Evolutionary conservation across 64 coral and sea anemone genomes (phyloP), one percentile per base, ranked within the genome.

Genomic region (Stichodactyla helianthus): DNA sequence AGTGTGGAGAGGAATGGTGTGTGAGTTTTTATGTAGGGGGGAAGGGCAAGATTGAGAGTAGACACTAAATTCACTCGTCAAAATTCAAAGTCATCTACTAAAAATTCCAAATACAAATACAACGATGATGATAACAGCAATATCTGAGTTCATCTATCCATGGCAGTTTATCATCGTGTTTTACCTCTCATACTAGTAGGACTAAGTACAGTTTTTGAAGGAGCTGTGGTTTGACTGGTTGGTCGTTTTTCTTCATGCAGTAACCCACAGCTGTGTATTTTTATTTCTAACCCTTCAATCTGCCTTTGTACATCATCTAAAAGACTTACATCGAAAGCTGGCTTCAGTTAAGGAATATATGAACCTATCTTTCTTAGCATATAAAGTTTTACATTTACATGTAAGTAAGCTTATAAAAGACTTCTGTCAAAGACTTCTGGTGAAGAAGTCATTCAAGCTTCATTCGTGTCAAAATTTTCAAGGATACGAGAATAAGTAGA

Each of bases 401-500:
- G 55, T 58, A n/a, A n/a, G n/a, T n/a, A n/a, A n/a, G n/a, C n/a
- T n/a, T n/a, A 0, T 58, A 15, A 58, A 58, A 58, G 55, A 11
- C 4, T 58, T 11, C 8, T 9, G 14, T 15, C 14, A 58, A 58
- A n/a, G n/a, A 57, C 13, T 7, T 57, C 55, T 58, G 55, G 14
- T 11, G 55, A 11, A 9, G 8, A 58, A 58, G 55, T 58, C 8
- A 4, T 3, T 58, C 14, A 58, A 58, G 55, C 35, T 44, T 44
- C 35, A 44, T 44, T 44, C 8, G 14, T 15, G 55, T 58, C 14
- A 58, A 58, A 58, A 58, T 15, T 58, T 1, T 74, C 5, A 86
- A 79, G 94, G 94, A 97, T 97, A 97, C 94, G 91, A 14, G 94
- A 91, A 90, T 93, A 90, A 19, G 23, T 9, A 77, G 76, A 83